A percentile compares a stretch with the other conserved stretches of the same genome.
Evolutionary conservation across 2,113 vertebrate genomes (phyloP).

Genomic region (Phrynosoma platyrhinos): DNA sequence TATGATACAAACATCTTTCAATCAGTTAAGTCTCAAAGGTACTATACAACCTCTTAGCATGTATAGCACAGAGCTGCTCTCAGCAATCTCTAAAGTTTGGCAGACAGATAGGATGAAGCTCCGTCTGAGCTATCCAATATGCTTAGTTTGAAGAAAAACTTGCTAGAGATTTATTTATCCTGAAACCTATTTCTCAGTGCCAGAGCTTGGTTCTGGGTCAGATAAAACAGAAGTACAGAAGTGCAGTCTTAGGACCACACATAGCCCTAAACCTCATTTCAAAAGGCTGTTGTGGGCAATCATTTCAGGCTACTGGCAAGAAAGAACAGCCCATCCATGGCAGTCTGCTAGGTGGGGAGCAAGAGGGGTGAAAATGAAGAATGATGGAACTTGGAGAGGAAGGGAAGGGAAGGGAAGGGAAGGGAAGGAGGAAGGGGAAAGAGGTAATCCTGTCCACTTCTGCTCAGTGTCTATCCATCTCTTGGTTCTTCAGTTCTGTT

Average conservation of each 20-base stretch:
- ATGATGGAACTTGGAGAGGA: background rate
- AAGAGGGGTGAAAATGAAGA: too few relatives aligned
- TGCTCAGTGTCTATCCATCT: too few relatives aligned
- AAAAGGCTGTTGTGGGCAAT: background rate
- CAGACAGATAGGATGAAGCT: background rate
- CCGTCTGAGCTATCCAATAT: background rate
- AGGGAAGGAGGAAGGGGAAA: background rate
- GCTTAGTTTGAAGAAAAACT: background rate
- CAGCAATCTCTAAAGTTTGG: background rate
- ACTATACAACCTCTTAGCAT: too few relatives aligned
- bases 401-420: background rate
- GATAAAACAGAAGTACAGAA: background rate
- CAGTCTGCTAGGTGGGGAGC: too few relatives aligned
- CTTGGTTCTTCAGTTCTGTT: too few relatives aligned
- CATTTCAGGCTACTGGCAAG: background rate
- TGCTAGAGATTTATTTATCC: background rate
- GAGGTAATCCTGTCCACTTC: background rate
- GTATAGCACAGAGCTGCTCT: too few relatives aligned
- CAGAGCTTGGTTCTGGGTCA: background rate
- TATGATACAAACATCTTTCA: too few relatives aligned
- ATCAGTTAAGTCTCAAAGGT: too few relatives aligned
- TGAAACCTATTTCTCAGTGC: background rate
- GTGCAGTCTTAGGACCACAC: background rate
- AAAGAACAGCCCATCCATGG: too few relatives aligned
- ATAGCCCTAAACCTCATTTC: background rate